Evolutionary conservation across 2,113 vertebrate genomes (phyloP).

Genomic region (Proteles cristata): DNA sequence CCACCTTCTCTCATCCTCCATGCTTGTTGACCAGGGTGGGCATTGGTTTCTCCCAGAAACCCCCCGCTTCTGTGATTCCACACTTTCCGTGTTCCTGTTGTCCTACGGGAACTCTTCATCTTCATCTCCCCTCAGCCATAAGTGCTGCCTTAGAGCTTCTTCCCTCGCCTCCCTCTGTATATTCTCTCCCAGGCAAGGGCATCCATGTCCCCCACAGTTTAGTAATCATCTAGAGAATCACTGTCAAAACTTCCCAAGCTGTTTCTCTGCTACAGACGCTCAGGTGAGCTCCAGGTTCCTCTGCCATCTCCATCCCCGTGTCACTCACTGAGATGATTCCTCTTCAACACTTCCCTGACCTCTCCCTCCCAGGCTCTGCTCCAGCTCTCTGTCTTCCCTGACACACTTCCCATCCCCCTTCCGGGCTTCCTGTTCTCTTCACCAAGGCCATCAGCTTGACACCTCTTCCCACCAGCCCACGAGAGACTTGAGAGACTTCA

Average conservation of each 20-base stretch:
- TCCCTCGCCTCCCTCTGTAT: background rate
- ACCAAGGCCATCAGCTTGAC: background rate
- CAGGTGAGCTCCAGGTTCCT: background rate
- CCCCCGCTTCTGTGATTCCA: background rate
- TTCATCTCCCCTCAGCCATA: background rate
- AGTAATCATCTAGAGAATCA: background rate
- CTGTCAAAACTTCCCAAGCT: fast-evolving
- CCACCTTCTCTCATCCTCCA: background rate
- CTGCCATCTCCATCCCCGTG: background rate
- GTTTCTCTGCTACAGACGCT: background rate
- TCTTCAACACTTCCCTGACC: fast-evolving
- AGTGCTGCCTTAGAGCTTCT: background rate
- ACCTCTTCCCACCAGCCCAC: background rate
- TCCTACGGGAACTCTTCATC: background rate
- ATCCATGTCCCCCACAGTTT: background rate
- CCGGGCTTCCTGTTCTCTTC: background rate
- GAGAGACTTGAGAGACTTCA: background rate
- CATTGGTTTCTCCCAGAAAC: background rate
- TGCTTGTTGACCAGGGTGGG: background rate
- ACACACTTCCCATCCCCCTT: background rate
- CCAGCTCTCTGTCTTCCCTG: background rate
- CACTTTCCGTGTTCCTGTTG: fast-evolving
- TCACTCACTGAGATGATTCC: background rate
- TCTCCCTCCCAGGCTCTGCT: background rate
- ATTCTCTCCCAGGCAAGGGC: background rate